Conservation (phyloP, 2,797 vertebrate species). For the Melanotaenia trifasciata region DNA sequence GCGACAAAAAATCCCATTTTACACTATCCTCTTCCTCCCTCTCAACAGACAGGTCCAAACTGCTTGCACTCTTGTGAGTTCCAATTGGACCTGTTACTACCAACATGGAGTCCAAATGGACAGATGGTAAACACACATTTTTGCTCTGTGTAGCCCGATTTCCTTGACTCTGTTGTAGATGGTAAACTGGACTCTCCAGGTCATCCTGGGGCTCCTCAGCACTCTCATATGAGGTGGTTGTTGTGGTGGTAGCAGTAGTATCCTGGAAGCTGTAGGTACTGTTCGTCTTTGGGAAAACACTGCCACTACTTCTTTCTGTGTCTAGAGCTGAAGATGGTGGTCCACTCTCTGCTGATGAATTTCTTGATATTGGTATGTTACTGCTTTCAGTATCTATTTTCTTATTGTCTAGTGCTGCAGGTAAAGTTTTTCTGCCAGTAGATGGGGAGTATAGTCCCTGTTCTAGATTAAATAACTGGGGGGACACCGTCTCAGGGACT, state of each 20-base stretch:
- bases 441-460: slow-evolving; percentile 37
- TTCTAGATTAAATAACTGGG: slow-evolving; percentile 53
- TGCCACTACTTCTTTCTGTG: slow-evolving; percentile 71
- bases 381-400: slow-evolving; percentile 24
- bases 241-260: slow-evolving; percentile 72
- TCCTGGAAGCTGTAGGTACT: slow-evolving; percentile 81
- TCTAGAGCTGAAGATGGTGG: slow-evolving; percentile 62
- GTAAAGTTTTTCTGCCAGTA: slow-evolving; percentile 31
- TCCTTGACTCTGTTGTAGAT: slow-evolving; percentile 17
- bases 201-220: slow-evolving; percentile 78
- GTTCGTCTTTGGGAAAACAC: slow-evolving; percentile 75
- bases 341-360: slow-evolving; percentile 71
- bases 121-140: slow-evolving; percentile 30
- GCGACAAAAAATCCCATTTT: slow-evolving; percentile 60
- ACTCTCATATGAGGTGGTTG: slow-evolving; percentile 79
- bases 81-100: slow-evolving; percentile 27
- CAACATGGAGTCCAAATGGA: slow-evolving; percentile 39
- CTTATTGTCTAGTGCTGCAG: slow-evolving; percentile 18
- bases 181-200: slow-evolving; percentile 55
- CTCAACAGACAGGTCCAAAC: slow-evolving; percentile 73
- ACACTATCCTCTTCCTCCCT: slow-evolving; percentile 50
- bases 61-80: slow-evolving; percentile 75
- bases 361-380: slow-evolving; percentile 48
- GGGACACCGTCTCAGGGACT: slow-evolving; percentile 18
- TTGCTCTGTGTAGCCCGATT: background rate